Evolutionary conservation across 2,113 vertebrate genomes (phyloP).

Genomic region (Elephas maximus): DNA sequence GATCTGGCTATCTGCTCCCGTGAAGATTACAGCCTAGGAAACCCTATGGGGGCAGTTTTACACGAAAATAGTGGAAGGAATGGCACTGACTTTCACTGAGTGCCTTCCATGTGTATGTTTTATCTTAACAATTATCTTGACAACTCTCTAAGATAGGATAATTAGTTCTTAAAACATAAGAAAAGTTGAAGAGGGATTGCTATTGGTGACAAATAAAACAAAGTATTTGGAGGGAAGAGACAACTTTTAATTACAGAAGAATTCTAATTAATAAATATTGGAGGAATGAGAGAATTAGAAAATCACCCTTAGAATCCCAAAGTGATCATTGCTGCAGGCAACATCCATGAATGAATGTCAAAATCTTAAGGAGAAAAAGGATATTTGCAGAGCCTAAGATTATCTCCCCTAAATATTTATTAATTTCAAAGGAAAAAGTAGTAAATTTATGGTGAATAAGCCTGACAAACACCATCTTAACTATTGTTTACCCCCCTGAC

Average conservation of each 20-base stretch:
- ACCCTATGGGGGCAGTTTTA: too few relatives aligned
- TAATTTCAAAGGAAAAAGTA: not conserved
- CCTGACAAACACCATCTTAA: not conserved
- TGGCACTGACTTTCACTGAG: not conserved
- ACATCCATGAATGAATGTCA: not conserved
- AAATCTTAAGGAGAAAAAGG: not conserved
- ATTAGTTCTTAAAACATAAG: not conserved
- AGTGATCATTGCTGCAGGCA: not conserved
- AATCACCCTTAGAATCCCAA: not conserved
- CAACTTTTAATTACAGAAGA: not conserved
- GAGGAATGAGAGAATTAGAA: not conserved
- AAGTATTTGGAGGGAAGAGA: not conserved
- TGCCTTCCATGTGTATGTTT: not conserved
- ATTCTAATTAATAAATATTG: not conserved
- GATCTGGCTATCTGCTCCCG: too few relatives aligned
- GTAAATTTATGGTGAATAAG: not conserved
- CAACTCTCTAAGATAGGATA: not conserved
- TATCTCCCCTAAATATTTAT: not conserved
- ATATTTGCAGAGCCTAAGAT: not conserved
- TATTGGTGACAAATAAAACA: constrained; percentile 9
- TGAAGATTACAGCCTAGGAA: too few relatives aligned
- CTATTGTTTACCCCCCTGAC: not conserved
- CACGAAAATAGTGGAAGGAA: not conserved
- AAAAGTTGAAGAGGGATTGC: not conserved
- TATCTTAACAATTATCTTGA: not conserved